A percentile compares a stretch with the other conserved stretches of the same genome.
Evolutionary conservation across 2,113 vertebrate species (phyloP).

Genomic region (Vulpes ferrilata): DNA sequence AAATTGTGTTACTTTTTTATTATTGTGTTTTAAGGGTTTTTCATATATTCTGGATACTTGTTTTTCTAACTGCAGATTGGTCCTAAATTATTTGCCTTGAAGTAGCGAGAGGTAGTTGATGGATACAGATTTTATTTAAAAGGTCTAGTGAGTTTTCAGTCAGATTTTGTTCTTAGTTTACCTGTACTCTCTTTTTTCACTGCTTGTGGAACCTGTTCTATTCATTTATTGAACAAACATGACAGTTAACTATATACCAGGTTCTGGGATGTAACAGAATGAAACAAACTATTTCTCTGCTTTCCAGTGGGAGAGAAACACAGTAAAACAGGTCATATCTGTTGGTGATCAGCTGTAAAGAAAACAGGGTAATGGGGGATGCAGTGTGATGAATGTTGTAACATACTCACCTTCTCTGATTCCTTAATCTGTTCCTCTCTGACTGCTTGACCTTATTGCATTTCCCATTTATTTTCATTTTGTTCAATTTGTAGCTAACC

Average conservation of each 20-base stretch:
- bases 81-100: slow-evolving; percentile 34
- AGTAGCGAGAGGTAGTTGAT: background rate
- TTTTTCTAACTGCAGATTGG: background rate
- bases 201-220: background rate
- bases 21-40: background rate
- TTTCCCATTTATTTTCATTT: slow-evolving; percentile 38
- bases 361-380: background rate
- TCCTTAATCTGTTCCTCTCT: background rate
- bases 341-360: background rate
- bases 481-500: background rate
- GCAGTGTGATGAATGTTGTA: background rate
- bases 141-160: slow-evolving; percentile 52
- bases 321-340: background rate
- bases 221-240: slow-evolving; percentile 55
- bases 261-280: slow-evolving; percentile 19
- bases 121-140: slow-evolving; percentile 20
- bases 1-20: slow-evolving; percentile 35
- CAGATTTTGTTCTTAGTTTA: slow-evolving; percentile 39
- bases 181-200: background rate
- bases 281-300: background rate
- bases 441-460: background rate
- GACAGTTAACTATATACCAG: background rate
- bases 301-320: background rate
- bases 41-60: slow-evolving; percentile 55
- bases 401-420: background rate